Conservation (phyloP, 2,888 invertebrate species). For the Lithophane leautieri region DNA sequence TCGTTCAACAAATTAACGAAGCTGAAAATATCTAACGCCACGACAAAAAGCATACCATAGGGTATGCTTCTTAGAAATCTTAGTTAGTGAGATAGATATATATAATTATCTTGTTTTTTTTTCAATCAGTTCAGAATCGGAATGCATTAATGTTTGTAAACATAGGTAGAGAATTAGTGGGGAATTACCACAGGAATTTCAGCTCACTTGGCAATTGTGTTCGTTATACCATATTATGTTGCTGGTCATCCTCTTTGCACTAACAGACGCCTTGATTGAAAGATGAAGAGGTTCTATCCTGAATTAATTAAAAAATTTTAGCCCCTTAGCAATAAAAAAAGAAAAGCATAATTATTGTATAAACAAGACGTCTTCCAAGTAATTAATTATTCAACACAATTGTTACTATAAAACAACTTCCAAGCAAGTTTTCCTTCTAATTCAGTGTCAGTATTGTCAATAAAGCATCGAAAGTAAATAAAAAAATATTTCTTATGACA, state of each 20-base stretch:
- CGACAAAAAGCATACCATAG: not conserved
- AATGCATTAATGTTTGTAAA: not conserved
- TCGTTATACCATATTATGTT: not conserved
- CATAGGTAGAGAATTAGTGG: not conserved
- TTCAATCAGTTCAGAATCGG: not conserved
- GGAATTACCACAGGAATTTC: not conserved
- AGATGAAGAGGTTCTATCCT: not conserved
- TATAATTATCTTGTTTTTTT: not conserved
- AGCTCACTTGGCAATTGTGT: not conserved
- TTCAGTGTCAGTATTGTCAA: not conserved
- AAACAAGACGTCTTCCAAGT: not conserved
- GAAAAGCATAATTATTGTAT: not conserved
- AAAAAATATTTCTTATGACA: not conserved
- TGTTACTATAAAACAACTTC: slow-evolving; percentile 18
- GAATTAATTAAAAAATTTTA: not conserved
- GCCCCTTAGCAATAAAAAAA: slow-evolving; percentile 1
- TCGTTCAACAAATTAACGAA: not conserved
- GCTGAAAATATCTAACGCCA: not conserved
- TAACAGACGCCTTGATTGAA: not conserved
- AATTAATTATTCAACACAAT: slow-evolving; percentile 25
- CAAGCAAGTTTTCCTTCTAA: slow-evolving; percentile 4
- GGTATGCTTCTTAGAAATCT: not conserved
- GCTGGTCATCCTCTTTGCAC: not conserved
- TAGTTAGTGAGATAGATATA: not conserved
- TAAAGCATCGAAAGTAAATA: not conserved